These are phyloP conservation scores for Selenia dentaria DNA, from an alignment of 2,888 invertebrate species.

Conservation along the genomic window DNA sequence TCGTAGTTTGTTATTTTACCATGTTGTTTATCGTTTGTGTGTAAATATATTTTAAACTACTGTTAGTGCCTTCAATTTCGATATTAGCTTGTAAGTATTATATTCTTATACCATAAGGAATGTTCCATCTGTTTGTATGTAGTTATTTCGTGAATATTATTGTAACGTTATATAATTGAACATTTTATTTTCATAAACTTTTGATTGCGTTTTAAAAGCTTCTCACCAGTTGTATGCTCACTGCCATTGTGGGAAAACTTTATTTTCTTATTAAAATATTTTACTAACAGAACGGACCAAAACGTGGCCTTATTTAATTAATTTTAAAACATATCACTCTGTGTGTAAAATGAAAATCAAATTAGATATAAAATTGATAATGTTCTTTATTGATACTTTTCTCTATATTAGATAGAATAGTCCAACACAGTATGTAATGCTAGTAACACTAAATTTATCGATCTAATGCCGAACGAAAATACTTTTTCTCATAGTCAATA, in stretches of 20 bases:
- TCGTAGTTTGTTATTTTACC: constrained; percentile 38
- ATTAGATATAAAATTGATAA: constrained; percentile 40
- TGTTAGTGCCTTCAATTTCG: constrained; percentile 44
- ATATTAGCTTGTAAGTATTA: constrained; percentile 44
- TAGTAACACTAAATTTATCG: constrained; percentile 47
- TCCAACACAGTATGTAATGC: constrained; percentile 40
- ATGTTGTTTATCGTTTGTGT: constrained; percentile 41
- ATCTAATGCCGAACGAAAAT: constrained; percentile 30
- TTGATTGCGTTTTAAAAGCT: constrained; percentile 18
- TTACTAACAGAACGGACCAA: constrained; percentile 41
- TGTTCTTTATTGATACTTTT: constrained; percentile 56
- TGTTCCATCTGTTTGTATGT: constrained; percentile 44
- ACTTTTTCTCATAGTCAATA: constrained; percentile 31
- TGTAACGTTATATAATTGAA: constrained; percentile 10
- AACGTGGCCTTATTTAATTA: constrained; percentile 27
- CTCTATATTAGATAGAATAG: constrained; percentile 40
- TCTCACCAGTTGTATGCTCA: constrained; percentile 17
- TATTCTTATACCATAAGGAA: constrained; percentile 45
- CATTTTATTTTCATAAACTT: constrained; percentile 33
- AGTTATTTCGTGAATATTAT: constrained; percentile 28
- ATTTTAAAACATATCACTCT: constrained; percentile 39
- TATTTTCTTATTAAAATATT: constrained; percentile 34
- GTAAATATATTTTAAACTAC: constrained; percentile 43
- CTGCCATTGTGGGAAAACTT: constrained; percentile 32
- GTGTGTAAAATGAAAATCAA: constrained; percentile 43